Evolutionary conservation across 1,140 invertebrate species (phyloP).

Genomic region (Anthonomus grandis): DNA sequence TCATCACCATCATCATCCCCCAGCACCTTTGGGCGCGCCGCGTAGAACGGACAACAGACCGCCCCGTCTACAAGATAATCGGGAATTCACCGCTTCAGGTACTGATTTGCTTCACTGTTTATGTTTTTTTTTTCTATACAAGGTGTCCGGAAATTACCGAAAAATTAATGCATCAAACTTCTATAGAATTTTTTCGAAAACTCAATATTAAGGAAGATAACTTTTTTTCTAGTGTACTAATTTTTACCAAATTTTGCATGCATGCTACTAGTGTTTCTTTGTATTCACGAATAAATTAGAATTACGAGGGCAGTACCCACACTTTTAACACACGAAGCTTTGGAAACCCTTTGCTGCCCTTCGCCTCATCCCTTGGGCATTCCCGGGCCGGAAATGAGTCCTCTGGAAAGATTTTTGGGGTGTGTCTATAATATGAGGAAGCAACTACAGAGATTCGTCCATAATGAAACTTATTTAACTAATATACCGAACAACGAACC

Average conservation of each 20-base stretch:
- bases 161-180: no score
- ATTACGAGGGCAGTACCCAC: constrained; percentile 90
- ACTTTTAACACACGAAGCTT: constrained; percentile 80
- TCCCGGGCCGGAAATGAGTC: constrained; percentile 66
- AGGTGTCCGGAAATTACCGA: no score
- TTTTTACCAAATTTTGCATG: no score
- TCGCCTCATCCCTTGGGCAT: constrained; percentile 67
- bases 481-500: constrained; percentile 73
- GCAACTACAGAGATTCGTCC: constrained; percentile 80
- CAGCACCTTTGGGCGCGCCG: constrained; percentile 18
- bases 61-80: constrained; percentile 40
- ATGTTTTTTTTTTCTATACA: no score
- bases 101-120: no score
- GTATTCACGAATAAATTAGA: no score
- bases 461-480: constrained; percentile 64
- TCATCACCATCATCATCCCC: constrained; percentile 31
- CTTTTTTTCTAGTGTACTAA: no score
- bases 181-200: no score
- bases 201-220: no score
- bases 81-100: no score
- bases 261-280: no score
- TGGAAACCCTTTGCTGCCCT: constrained; percentile 83
- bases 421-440: constrained; percentile 90
- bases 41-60: constrained; percentile 31
- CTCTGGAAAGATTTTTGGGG: constrained; percentile 86